A percentile compares a stretch with the other conserved stretches of the same genome.
phyloP scores from a whole-genome alignment of 2,797 vertebrate species.

The Eospalax fontanierii region DNA sequence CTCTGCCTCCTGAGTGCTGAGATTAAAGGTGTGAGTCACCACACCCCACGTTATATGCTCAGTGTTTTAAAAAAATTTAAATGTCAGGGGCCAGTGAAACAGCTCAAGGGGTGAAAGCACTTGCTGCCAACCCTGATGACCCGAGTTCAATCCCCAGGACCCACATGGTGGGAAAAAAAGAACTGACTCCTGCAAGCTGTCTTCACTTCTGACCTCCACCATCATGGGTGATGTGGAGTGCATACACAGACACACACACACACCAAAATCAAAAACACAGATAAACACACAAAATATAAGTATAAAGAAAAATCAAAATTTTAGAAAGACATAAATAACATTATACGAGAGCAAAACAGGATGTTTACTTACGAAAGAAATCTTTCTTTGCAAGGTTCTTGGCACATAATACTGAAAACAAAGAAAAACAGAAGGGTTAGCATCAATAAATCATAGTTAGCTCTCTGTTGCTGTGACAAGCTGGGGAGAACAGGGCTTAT shows the following conservation, averaged over 20 bases:
- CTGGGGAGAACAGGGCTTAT: too few relatives aligned
- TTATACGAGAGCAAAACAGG: conserved; percentile 47
- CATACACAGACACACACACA: neutral
- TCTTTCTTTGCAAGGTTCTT: conserved; percentile 99
- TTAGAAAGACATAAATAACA: conserved; percentile 47
- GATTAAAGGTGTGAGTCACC: too few relatives aligned
- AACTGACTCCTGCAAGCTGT: neutral
- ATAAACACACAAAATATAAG: too few relatives aligned
- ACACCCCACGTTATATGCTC: too few relatives aligned
- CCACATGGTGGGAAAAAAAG: neutral
- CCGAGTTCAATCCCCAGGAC: neutral
- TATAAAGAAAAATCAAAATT: neutral
- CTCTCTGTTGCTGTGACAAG: too few relatives aligned
- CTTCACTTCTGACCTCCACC: neutral
- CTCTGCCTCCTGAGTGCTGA: too few relatives aligned
- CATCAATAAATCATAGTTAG: neutral
- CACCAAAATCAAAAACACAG: neutral
- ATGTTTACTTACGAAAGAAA: conserved; percentile 98
- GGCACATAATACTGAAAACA: conserved; percentile 98
- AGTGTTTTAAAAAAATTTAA: neutral
- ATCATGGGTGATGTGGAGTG: neutral
- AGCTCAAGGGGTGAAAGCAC: too few relatives aligned
- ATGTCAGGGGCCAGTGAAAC: neutral
- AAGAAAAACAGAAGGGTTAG: conserved; percentile 74
- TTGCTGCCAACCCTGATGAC: too few relatives aligned